Base-by-base conservation (phyloP, 2,888 invertebrate genomes). In the Micropterix aruncella region DNA sequence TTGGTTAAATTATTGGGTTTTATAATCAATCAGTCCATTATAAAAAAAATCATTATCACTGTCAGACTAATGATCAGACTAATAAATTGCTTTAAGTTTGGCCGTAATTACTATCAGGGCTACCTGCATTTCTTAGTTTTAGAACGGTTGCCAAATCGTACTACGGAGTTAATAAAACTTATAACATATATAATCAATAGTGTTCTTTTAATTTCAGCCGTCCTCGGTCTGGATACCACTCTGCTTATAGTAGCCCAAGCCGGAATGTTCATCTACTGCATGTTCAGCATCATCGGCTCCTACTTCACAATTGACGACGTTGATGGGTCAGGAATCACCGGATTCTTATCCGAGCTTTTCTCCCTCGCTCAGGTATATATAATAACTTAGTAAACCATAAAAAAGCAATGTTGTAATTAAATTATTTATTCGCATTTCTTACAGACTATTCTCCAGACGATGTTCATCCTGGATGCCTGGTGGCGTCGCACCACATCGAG, bases 201-300 rank as follows among this genome's bases (percentile, higher is more conserved):
- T n/a, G n/a, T n/a, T n/a, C n/a, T n/a, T n/a, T n/a, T n/a, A n/a
- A n/a, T n/a, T n/a, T 16, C 54, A 68, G 69, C 66, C 41, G 65
- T 71, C 3, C 56, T 75, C 15, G 67, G 69, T 43, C 63, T 91
- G 52, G 90, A 91, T 57, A 86, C 84, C 46, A 84, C 85, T 2
- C 68, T 94, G 1, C 66, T 94, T 44, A 79, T 92, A 15, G 78
- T 91, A 44, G 91, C 92, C 1, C 89, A 93, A 60, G 82, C 86
- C 0, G 93, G 93, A 16, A 83, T 91, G 59, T 89, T 87, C 61
- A 77, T 91, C 19, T 90, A 89, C 62, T 84, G 86, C 54, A 82
- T 89, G 69, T 89, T 92, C 61, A 86, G 88, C 52, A 80, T 91
- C 47, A 83, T 91, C 51, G 88, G 86, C 37, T 82, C 79, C 48